Evolutionary conservation across 1,140 invertebrate genomes (phyloP).

Genomic region (Pissodes strobi): DNA sequence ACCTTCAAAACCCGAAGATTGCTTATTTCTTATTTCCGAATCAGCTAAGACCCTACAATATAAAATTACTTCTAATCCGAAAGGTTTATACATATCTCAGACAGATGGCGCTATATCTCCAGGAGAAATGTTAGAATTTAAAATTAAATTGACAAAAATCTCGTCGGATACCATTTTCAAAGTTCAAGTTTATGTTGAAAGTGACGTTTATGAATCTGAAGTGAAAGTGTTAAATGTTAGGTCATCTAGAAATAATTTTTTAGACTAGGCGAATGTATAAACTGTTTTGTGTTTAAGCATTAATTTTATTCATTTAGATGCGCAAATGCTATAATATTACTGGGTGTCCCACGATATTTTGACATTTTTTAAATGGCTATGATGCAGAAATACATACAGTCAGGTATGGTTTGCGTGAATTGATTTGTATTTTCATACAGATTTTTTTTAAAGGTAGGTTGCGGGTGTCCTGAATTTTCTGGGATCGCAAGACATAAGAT

Average conservation of each 20-base stretch:
- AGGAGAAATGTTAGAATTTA: conserved; percentile 30
- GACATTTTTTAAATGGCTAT: no score
- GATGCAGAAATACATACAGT: no score
- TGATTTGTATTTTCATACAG: no score
- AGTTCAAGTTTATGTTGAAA: conserved; percentile 39
- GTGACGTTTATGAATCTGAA: conserved; percentile 37
- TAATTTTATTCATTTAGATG: no score
- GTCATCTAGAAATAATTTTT: conserved; percentile 12
- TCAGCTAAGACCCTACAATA: conserved; percentile 32
- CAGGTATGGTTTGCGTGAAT: no score
- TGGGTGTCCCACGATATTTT: no score
- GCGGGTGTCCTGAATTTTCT: no score
- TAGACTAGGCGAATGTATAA: conserved; percentile 15
- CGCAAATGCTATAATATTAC: no score
- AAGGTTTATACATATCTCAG: conserved; percentile 32
- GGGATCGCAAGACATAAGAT: no score
- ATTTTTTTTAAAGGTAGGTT: no score
- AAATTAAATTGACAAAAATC: conserved; percentile 25
- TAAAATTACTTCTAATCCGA: conserved; percentile 28
- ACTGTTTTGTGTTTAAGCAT: no score
- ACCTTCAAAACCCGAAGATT: conserved; percentile 38
- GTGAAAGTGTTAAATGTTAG: conserved; percentile 34
- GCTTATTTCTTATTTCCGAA: conserved; percentile 38
- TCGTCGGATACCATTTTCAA: conserved; percentile 21
- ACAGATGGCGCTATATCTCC: conserved; percentile 36